A percentile compares a stretch with the other conserved stretches of the same genome.
These are phyloP conservation scores for Protodeltote pygarga DNA, from an alignment of 2,888 invertebrate species.

Conservation along the genomic window DNA sequence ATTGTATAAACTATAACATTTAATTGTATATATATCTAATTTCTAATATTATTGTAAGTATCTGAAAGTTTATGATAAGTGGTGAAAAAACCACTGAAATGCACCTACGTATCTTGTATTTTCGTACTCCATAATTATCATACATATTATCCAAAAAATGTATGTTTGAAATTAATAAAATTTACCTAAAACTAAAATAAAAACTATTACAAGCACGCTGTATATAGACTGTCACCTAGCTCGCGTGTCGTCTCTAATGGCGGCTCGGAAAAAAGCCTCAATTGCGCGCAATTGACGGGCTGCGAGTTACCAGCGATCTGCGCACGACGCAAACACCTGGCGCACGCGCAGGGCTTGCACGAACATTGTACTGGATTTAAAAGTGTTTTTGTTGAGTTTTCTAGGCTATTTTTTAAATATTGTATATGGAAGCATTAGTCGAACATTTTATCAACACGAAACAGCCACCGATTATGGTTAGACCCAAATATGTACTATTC, in stretches of 20 bases:
- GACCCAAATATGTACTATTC: too few species aligned
- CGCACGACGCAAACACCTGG: slow-evolving; percentile 79
- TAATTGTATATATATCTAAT: background rate
- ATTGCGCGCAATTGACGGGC: slow-evolving; percentile 79
- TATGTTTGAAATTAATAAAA: background rate
- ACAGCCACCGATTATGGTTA: too few species aligned
- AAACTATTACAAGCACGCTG: slow-evolving; percentile 47
- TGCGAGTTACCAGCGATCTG: slow-evolving; percentile 68
- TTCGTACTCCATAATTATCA: too few species aligned
- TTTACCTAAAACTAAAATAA: background rate
- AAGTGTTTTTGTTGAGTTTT: background rate
- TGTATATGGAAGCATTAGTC: too few species aligned
- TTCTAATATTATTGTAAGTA: background rate
- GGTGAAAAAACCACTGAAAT: too few species aligned
- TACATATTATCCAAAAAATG: too few species aligned
- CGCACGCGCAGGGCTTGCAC: slow-evolving; percentile 50
- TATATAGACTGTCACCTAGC: slow-evolving; percentile 58
- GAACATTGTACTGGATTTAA: background rate
- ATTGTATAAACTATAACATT: background rate
- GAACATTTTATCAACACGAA: too few species aligned
- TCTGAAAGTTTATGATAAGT: too few species aligned
- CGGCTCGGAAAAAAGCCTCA: slow-evolving; percentile 76
- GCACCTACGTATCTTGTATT: too few species aligned
- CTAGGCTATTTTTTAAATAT: background rate
- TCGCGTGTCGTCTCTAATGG: slow-evolving; percentile 80